A percentile compares a stretch with the other conserved stretches of the same genome.
Conservation (phyloP, 2,113 vertebrate species). For the Seriola dumerili region DNA sequence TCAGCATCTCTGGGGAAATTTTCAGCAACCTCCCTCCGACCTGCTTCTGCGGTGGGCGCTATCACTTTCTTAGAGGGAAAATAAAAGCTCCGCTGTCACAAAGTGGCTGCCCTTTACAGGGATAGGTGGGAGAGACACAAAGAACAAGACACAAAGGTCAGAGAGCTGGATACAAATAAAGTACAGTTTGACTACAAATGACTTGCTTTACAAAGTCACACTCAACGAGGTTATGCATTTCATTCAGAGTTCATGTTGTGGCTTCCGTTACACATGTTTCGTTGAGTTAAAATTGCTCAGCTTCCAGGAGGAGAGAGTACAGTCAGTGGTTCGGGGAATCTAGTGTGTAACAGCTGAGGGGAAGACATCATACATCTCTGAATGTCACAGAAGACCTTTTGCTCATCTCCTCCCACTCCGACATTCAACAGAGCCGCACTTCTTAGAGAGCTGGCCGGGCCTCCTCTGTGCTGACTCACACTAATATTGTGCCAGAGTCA, state of each 20-base stretch:
- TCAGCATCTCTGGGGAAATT: slow-evolving; percentile 58
- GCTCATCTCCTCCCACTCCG: slow-evolving; percentile 65
- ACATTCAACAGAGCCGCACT: slow-evolving; percentile 56
- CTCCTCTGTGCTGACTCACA: slow-evolving; percentile 69
- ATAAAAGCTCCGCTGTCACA: slow-evolving; percentile 12
- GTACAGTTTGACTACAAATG: neutral
- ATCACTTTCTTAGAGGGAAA: slow-evolving; percentile 36
- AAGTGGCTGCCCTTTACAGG: slow-evolving; percentile 30
- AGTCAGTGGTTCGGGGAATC: slow-evolving; percentile 58
- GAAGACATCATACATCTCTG: slow-evolving; percentile 58
- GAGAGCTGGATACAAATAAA: slow-evolving; percentile 33
- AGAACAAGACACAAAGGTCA: slow-evolving; percentile 32
- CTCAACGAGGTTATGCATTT: neutral
- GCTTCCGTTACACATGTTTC: slow-evolving; percentile 4
- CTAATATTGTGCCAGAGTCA: slow-evolving; percentile 50
- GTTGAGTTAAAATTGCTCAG: slow-evolving; percentile 5
- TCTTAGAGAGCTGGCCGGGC: slow-evolving; percentile 40
- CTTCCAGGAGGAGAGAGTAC: slow-evolving; percentile 23
- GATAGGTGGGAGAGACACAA: slow-evolving; percentile 11
- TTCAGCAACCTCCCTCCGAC: slow-evolving; percentile 43
- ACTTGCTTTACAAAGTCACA: slow-evolving; percentile 14
- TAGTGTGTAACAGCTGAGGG: slow-evolving; percentile 53
- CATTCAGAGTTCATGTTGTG: neutral
- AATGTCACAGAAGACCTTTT: slow-evolving; percentile 54
- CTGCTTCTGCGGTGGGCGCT: slow-evolving; percentile 37